Evolutionary conservation across 2,888 invertebrate genomes (phyloP), one percentile per base, ranked within the genome.

Genomic region (Mythimna loreyi): DNA sequence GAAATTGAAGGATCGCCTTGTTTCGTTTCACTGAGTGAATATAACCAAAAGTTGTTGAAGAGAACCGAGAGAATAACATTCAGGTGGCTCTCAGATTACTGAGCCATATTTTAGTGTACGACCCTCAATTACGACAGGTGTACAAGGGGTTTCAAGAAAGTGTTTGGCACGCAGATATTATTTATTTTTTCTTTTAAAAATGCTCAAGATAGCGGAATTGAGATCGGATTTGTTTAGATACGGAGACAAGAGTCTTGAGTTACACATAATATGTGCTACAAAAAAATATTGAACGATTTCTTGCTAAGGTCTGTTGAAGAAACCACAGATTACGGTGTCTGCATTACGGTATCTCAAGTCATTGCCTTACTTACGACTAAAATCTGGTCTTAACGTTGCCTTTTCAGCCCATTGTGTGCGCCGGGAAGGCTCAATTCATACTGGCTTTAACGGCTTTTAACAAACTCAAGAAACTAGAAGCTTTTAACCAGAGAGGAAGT

Each of bases 351-450:
- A 87, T 85, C 89, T 88, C 89, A 89, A 91, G 91, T 90, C 91
- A 92, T 92, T 91, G 90, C 91, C 86, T 91, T 90, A 89, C 92
- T 92, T 91, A 90, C 89, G 89, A 87, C 91, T 91, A 85, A 90
- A 92, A 92, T 92, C 91, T 92, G 90, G 86, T 88, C 89, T 89
- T 92, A 92, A 92, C 92, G 92, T 90, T 91, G 87, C 92, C 91
- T 91, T 91, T 90, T 91, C 89, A 92, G 87, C 82, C 91, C 86
- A 93, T 94, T 93, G 93, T 94, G 86, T 81, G 82, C 82, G 72
- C 83, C 73, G 85, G 79, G 89, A 85, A 88, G 87, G 88, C 90
- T 89, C 90, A 91, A 92, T 92, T 91, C 90, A 91, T 90, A 85
- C 88, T 86, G 89, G 89, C 87, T 92, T 87, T 87, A 89, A 89